phyloP scores from a whole-genome alignment of 2,113 vertebrate genomes.

The Thermophis baileyi region DNA sequence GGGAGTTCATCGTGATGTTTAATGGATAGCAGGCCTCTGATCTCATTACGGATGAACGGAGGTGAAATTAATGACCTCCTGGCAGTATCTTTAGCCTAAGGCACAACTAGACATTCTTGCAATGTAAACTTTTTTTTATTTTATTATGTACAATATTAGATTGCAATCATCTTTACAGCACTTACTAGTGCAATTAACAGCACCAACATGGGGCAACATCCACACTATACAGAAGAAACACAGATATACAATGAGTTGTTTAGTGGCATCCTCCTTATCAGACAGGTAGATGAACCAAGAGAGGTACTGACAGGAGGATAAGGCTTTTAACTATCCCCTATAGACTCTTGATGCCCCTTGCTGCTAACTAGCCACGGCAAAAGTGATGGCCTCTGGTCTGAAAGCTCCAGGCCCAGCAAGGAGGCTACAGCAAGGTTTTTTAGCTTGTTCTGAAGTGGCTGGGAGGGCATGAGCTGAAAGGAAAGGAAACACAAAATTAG shows the following conservation, averaged over 20 bases:
- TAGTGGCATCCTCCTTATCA: neutral
- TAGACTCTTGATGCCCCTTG: neutral
- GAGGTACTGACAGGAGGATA: too few species aligned
- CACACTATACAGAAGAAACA: neutral
- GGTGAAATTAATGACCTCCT: neutral
- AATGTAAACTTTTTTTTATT: neutral
- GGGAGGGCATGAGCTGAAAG: slow-evolving; percentile 79
- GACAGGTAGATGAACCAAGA: too few species aligned
- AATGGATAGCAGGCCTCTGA: neutral
- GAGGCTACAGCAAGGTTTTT: slow-evolving; percentile 76
- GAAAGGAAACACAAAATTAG: neutral
- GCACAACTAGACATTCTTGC: neutral
- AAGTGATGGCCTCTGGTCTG: slow-evolving; percentile 76
- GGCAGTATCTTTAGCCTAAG: neutral
- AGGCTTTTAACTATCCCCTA: neutral
- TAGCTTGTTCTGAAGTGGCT: slow-evolving; percentile 69
- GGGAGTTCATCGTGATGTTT: neutral
- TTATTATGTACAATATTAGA: slow-evolving; percentile 66
- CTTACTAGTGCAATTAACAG: slow-evolving; percentile 11
- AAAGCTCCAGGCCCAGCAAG: slow-evolving; percentile 75
- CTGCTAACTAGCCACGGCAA: slow-evolving; percentile 45
- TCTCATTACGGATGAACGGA: neutral
- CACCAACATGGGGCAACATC: neutral
- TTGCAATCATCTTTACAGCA: slow-evolving; percentile 57
- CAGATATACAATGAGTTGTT: neutral